Evolutionary conservation across 2,797 vertebrate species (phyloP).

Genomic region (Cuniculus paca): DNA sequence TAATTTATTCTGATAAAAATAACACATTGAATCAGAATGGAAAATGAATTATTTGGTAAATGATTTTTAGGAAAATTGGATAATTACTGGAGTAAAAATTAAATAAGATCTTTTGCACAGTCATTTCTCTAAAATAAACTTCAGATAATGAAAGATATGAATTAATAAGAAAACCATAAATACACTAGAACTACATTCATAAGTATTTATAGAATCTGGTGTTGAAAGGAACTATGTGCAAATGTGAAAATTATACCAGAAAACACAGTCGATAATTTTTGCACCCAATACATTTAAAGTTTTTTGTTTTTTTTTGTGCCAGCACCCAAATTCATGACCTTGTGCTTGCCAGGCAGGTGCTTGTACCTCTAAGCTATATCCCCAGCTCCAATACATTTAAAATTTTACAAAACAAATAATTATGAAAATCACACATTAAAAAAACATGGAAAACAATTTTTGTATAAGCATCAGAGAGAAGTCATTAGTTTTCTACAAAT

Average conservation of each 20-base stretch:
- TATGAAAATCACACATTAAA: neutral
- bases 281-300: neutral
- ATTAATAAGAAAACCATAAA: neutral
- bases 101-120: neutral
- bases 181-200: neutral
- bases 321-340: too few species aligned
- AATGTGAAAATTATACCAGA: neutral
- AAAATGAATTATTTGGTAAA: conserved; percentile 42
- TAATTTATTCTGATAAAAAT: conserved; percentile 18
- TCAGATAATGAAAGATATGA: neutral
- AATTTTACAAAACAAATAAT: neutral
- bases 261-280: neutral
- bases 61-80: neutral
- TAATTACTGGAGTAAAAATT: conserved; percentile 40
- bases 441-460: conserved; percentile 10
- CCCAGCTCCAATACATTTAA: neutral
- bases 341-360: too few species aligned
- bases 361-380: too few species aligned
- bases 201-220: neutral
- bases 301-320: too few species aligned
- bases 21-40: neutral
- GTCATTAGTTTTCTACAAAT: neutral
- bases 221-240: neutral
- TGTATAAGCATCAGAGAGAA: neutral
- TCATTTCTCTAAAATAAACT: conserved; percentile 4